Evolutionary conservation across 2,888 invertebrate species (phyloP).

Genomic region (Metacarcinus magister): DNA sequence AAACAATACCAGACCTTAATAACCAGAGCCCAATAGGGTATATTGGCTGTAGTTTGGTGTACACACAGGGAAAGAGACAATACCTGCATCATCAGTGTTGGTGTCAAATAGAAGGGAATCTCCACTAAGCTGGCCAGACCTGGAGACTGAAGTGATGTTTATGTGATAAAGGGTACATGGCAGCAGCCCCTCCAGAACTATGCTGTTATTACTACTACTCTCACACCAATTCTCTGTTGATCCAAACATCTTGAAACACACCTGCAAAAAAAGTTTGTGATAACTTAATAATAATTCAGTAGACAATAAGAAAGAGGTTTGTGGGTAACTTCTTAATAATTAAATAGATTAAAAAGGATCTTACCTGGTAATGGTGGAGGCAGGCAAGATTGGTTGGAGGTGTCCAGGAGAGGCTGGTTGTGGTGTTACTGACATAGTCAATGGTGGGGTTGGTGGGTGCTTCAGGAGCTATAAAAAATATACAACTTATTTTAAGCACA

Average conservation of each 20-base stretch:
- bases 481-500: no score
- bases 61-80: background rate
- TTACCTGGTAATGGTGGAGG: conserved; percentile 64
- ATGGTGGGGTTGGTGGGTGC: conserved; percentile 59
- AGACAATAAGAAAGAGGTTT: no score
- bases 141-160: conserved; percentile 41
- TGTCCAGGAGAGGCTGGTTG: conserved; percentile 65
- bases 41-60: background rate
- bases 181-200: conserved; percentile 41
- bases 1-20: background rate
- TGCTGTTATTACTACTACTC: conserved; percentile 41
- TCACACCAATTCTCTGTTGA: background rate
- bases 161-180: conserved; percentile 60
- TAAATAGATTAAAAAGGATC: no score
- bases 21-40: background rate
- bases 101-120: conserved; percentile 61
- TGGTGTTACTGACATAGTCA: conserved; percentile 54
- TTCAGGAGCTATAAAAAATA: conserved; percentile 52
- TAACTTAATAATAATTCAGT: background rate
- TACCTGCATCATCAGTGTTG: conserved; percentile 72
- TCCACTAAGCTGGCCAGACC: background rate
- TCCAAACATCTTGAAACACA: conserved; percentile 65
- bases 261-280: background rate
- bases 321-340: no score
- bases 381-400: conserved; percentile 22